Conservation (phyloP, 2,113 vertebrate genomes). For the Megalops atlanticus region DNA sequence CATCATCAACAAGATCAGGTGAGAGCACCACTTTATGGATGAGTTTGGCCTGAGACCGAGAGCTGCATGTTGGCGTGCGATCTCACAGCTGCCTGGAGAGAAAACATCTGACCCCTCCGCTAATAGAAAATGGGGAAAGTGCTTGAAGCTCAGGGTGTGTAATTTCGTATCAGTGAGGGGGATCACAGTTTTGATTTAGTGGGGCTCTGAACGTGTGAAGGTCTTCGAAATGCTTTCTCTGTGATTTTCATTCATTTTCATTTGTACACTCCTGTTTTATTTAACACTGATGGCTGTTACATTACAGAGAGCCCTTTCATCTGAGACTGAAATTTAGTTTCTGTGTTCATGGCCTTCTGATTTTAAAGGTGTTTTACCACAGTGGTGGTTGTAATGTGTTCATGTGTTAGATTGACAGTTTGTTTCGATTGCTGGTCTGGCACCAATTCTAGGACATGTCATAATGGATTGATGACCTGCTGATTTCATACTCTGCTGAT, state of each 20-base stretch:
- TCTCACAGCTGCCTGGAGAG: not conserved
- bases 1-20: slow-evolving; percentile 98
- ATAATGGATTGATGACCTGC: not conserved
- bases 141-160: not conserved
- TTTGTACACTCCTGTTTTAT: no score
- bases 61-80: no score
- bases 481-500: not conserved
- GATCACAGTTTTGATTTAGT: no score
- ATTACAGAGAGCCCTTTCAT: not conserved
- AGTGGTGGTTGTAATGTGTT: not conserved
- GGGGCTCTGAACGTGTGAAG: no score
- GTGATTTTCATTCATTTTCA: not conserved
- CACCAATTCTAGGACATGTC: not conserved
- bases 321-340: not conserved
- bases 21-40: not conserved
- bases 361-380: not conserved
- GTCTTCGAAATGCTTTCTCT: not conserved
- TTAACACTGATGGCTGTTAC: not conserved
- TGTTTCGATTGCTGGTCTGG: not conserved
- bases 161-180: not conserved
- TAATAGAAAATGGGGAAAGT: not conserved
- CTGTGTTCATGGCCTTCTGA: not conserved
- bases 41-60: not conserved
- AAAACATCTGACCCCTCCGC: not conserved
- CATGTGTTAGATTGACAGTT: not conserved